A percentile compares a stretch with the other conserved stretches of the same genome.
Evolutionary conservation across 2,888 invertebrate genomes (phyloP).

Genomic region (Pemphredon lugubris): DNA sequence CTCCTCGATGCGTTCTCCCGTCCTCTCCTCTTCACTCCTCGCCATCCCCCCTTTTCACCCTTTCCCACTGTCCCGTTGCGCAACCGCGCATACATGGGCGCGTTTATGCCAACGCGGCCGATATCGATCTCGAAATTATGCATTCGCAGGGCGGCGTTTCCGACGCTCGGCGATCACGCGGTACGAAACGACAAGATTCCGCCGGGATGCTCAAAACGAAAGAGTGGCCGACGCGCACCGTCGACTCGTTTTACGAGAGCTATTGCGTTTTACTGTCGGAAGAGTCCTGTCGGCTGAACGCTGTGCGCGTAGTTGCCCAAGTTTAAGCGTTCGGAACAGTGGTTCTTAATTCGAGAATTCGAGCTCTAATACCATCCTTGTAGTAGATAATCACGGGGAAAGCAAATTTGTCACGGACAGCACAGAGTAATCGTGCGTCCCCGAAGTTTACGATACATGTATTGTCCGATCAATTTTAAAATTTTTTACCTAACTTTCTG

Average conservation of each 20-base stretch:
- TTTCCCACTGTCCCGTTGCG: slow-evolving; percentile 30
- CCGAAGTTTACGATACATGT: not conserved
- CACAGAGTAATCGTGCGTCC: too few species aligned
- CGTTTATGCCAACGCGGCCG: slow-evolving; percentile 34
- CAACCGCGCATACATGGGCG: slow-evolving; percentile 40
- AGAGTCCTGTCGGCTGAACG: slow-evolving; percentile 16
- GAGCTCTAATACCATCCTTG: too few species aligned
- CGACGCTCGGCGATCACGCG: slow-evolving; percentile 29
- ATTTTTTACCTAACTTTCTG: too few species aligned
- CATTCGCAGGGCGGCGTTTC: slow-evolving; percentile 40
- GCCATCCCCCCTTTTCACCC: not conserved
- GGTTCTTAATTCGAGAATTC: slow-evolving; percentile 7
- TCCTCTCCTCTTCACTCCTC: not conserved
- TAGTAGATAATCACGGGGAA: too few species aligned
- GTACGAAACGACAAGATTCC: slow-evolving; percentile 27
- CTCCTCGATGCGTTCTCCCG: slow-evolving; percentile 3
- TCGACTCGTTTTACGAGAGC: slow-evolving; percentile 47
- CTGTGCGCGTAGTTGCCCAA: too few species aligned
- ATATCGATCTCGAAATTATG: slow-evolving; percentile 57
- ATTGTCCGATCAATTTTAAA: too few species aligned
- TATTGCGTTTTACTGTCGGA: slow-evolving; percentile 49
- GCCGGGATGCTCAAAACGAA: slow-evolving; percentile 13
- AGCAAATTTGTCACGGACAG: too few species aligned
- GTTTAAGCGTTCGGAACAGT: not conserved
- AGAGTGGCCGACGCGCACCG: slow-evolving; percentile 1